phyloP scores from a whole-genome alignment of 1,140 invertebrate species.

The Coboldia fuscipes region DNA sequence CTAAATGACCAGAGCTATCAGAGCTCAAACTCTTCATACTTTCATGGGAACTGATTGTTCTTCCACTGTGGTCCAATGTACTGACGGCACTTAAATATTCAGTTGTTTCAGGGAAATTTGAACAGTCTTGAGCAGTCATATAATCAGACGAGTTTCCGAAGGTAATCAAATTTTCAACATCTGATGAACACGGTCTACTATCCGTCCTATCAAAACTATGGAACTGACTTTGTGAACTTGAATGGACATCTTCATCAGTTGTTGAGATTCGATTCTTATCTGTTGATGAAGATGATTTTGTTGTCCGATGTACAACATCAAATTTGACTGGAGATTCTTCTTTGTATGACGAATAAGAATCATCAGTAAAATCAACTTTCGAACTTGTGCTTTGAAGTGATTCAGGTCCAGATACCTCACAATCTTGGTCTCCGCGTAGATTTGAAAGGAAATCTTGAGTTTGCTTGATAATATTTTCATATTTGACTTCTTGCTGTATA shows the following conservation, averaged over 20 bases:
- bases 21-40: constrained; percentile 78
- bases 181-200: constrained; percentile 66
- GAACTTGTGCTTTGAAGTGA: constrained; percentile 9
- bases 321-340: constrained; percentile 23
- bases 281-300: constrained; percentile 25
- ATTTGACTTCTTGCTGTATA: constrained; percentile 7
- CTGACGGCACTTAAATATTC: constrained; percentile 70
- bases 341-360: constrained; percentile 7
- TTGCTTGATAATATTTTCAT: background rate
- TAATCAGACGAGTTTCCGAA: constrained; percentile 59
- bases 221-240: constrained; percentile 72
- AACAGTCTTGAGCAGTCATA: constrained; percentile 63
- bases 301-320: constrained; percentile 25
- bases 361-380: no score
- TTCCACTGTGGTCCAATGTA: constrained; percentile 14
- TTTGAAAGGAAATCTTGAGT: constrained; percentile 6
- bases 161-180: constrained; percentile 51
- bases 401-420: constrained; percentile 6
- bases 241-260: constrained; percentile 48
- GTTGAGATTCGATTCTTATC: constrained; percentile 34
- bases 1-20: constrained; percentile 68
- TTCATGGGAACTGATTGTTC: constrained; percentile 59
- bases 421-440: background rate
- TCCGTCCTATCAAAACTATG: constrained; percentile 68
- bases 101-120: constrained; percentile 40